Percentiles rank a stretch among this genome's conserved stretches.
Evolutionary conservation across 2,113 vertebrate genomes (phyloP).

Genomic region (Phylloscopus whistleri): DNA sequence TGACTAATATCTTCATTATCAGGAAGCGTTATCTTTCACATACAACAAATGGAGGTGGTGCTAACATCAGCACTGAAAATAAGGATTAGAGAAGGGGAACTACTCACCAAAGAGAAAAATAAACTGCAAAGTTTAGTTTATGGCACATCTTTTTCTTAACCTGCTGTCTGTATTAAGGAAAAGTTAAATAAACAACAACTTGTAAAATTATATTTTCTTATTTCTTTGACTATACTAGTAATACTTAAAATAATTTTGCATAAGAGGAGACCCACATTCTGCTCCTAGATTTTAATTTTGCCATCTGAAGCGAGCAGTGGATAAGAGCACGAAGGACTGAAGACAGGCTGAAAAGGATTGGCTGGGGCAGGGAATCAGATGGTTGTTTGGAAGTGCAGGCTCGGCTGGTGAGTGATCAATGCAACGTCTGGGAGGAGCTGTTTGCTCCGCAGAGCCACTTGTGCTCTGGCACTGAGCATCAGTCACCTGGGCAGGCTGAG

Average conservation of each 20-base stretch:
- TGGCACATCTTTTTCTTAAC: background rate
- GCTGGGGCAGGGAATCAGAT: background rate
- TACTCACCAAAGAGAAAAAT: background rate
- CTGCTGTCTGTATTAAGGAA: background rate
- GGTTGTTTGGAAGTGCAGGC: background rate
- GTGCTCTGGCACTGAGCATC: background rate
- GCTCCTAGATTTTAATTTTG: background rate
- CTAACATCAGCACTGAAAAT: background rate
- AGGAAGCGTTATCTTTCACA: background rate
- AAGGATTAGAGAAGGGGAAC: background rate
- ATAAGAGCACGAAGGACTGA: background rate
- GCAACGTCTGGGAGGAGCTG: background rate
- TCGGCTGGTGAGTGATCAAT: background rate
- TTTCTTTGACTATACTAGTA: background rate
- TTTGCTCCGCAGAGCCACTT: background rate
- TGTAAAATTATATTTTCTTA: background rate
- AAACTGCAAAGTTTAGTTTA: background rate
- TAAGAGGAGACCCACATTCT: background rate
- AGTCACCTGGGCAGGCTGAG: background rate
- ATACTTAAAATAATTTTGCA: background rate
- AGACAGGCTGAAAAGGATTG: background rate
- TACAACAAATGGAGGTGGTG: background rate
- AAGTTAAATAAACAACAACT: background rate
- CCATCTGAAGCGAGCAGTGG: background rate
- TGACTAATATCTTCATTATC: background rate